Evolutionary conservation across 2,888 invertebrate genomes (phyloP).

Genomic region (Lasioglossum figueresi): DNA sequence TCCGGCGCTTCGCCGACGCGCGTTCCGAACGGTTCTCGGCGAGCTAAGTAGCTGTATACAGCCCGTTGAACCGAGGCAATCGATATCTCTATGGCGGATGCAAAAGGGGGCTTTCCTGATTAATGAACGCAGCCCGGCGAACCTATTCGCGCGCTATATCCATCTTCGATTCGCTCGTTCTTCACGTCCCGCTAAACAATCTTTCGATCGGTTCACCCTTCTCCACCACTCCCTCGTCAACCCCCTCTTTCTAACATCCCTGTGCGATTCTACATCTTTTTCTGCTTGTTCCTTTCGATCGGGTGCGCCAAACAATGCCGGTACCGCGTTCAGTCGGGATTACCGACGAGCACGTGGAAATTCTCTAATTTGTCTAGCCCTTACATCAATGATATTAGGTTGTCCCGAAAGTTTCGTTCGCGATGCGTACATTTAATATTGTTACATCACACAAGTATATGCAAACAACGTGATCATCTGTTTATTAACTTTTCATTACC

Average conservation of each 20-base stretch:
- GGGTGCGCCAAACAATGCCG: conserved; percentile 16
- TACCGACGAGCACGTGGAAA: neutral
- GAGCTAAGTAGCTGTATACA: conserved; percentile 73
- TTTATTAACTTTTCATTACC: no score
- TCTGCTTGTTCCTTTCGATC: conserved; percentile 25
- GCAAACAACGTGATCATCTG: no score
- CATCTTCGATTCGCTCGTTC: conserved; percentile 60
- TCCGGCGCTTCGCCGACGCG: conserved; percentile 55
- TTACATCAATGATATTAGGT: no score
- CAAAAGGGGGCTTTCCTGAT: conserved; percentile 76
- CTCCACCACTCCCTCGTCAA: neutral
- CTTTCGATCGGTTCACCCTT: conserved; percentile 48
- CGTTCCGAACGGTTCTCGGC: conserved; percentile 62
- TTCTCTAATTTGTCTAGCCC: neutral
- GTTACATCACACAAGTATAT: no score
- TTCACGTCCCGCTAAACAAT: conserved; percentile 55
- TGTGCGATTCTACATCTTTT: neutral
- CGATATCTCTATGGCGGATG: conserved; percentile 76
- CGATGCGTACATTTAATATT: no score
- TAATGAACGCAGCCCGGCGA: conserved; percentile 74
- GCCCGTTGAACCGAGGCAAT: conserved; percentile 70
- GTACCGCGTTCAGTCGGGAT: conserved; percentile 9
- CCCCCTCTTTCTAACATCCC: neutral
- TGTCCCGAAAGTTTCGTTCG: no score
- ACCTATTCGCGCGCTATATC: conserved; percentile 62